phyloP scores from a whole-genome alignment of 2,797 vertebrate genomes.

The Poliocrania exsul region DNA sequence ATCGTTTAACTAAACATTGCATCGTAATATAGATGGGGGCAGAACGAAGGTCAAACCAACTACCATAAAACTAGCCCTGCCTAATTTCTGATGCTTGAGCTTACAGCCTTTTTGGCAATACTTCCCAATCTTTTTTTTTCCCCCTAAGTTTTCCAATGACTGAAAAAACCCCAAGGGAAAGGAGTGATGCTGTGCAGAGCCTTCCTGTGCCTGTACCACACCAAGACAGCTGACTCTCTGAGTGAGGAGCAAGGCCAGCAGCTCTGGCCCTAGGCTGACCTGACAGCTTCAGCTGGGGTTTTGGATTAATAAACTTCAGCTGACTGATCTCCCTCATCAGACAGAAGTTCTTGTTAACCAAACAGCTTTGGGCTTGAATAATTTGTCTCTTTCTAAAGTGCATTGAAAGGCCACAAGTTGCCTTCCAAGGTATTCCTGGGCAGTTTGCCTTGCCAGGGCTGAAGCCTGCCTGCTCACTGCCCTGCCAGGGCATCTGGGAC shows the following conservation, averaged over 20 bases:
- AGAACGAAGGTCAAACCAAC: neutral
- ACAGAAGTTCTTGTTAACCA: neutral
- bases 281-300: neutral
- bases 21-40: neutral
- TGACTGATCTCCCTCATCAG: neutral
- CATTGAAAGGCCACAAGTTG: neutral
- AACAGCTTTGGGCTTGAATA: neutral
- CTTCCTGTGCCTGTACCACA: rapidly evolving
- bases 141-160: neutral
- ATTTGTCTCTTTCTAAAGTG: neutral
- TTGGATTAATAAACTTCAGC: neutral
- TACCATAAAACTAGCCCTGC: neutral
- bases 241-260: neutral
- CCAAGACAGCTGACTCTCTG: rapidly evolving
- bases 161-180: neutral
- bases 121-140: neutral
- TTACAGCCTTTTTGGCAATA: neutral
- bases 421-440: neutral
- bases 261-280: neutral
- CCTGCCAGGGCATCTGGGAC: neutral
- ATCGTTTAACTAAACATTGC: constrained; percentile 31
- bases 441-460: neutral
- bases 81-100: neutral
- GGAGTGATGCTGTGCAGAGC: neutral
- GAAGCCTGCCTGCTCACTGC: neutral